phyloP scores from a whole-genome alignment of 2,888 invertebrate species.

The Synanthedon formicaeformis region DNA sequence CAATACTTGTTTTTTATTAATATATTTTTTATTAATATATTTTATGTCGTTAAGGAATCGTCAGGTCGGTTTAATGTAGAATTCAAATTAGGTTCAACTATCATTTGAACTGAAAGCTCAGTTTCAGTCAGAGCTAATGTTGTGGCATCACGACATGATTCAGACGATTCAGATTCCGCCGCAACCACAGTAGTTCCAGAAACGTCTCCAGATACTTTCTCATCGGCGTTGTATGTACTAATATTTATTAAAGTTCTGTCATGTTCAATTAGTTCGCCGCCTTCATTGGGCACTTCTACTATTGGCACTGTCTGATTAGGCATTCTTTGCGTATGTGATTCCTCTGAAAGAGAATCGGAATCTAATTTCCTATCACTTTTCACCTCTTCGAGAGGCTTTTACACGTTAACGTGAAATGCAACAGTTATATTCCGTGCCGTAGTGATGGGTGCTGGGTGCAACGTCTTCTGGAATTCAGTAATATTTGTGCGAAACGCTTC shows the following conservation, averaged over 20 bases:
- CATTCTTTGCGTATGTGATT: conserved; percentile 46
- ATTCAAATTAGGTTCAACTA: conserved; percentile 30
- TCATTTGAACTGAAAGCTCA: conserved; percentile 77
- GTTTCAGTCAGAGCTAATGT: conserved; percentile 85
- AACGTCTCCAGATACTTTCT: conserved; percentile 33
- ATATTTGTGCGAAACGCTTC: conserved; percentile 88
- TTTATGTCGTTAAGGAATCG: not conserved
- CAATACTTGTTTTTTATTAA: not conserved
- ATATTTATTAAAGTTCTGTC: conserved; percentile 67
- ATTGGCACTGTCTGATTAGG: conserved; percentile 72
- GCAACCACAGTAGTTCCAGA: conserved; percentile 49
- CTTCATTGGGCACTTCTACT: conserved; percentile 79
- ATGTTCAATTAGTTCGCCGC: conserved; percentile 74
- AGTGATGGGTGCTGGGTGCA: conserved; percentile 78
- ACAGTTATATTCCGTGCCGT: too few species aligned
- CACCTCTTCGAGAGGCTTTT: conserved; percentile 41
- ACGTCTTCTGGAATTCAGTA: conserved; percentile 87
- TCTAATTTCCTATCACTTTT: conserved; percentile 36
- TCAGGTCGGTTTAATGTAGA: not conserved
- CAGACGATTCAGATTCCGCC: conserved; percentile 66
- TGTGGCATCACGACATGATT: conserved; percentile 77
- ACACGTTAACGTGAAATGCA: conserved; percentile 1
- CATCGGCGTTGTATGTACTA: conserved; percentile 30
- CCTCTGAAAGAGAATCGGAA: conserved; percentile 69
- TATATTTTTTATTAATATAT: too few species aligned